phyloP scores from a whole-genome alignment of 2,888 invertebrate species.

The Chloromyia formosa region DNA sequence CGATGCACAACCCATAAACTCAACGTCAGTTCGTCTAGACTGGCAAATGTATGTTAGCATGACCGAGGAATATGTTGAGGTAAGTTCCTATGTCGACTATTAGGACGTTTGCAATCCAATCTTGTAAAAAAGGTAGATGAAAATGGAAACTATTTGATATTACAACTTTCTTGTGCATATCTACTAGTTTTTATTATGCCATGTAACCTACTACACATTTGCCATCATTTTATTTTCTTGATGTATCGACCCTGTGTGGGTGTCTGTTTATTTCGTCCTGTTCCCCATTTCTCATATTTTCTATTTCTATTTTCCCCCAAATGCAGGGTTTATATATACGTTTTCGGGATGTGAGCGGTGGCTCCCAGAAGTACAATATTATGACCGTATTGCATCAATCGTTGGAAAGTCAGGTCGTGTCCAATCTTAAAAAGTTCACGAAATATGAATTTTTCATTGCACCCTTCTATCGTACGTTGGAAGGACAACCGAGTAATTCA shows the following conservation, averaged over 20 bases:
- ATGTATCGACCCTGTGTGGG: too few relatives aligned
- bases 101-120: background rate
- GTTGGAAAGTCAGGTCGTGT: slow-evolving; percentile 73
- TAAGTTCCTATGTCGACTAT: slow-evolving; percentile 49
- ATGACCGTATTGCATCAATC: slow-evolving; percentile 70
- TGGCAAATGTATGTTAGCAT: slow-evolving; percentile 65
- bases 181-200: slow-evolving; percentile 19
- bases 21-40: slow-evolving; percentile 67
- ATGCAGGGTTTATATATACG: slow-evolving; percentile 72
- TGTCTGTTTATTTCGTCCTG: slow-evolving; percentile 26
- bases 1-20: slow-evolving; percentile 67
- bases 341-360: slow-evolving; percentile 71
- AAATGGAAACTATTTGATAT: background rate
- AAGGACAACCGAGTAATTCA: slow-evolving; percentile 93
- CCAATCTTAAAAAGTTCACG: slow-evolving; percentile 79
- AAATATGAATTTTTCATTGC: slow-evolving; percentile 89
- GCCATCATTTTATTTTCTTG: slow-evolving; percentile 26
- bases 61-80: slow-evolving; percentile 64
- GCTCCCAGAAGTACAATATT: slow-evolving; percentile 72
- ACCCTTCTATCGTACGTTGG: slow-evolving; percentile 84
- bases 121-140: background rate
- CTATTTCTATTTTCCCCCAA: background rate
- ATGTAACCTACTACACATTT: slow-evolving; percentile 23
- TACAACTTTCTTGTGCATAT: slow-evolving; percentile 4
- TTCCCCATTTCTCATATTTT: slow-evolving; percentile 16